These are phyloP conservation scores for Charanyca ferruginea DNA, from an alignment of 2,888 invertebrate genomes.

Conservation along the genomic window DNA sequence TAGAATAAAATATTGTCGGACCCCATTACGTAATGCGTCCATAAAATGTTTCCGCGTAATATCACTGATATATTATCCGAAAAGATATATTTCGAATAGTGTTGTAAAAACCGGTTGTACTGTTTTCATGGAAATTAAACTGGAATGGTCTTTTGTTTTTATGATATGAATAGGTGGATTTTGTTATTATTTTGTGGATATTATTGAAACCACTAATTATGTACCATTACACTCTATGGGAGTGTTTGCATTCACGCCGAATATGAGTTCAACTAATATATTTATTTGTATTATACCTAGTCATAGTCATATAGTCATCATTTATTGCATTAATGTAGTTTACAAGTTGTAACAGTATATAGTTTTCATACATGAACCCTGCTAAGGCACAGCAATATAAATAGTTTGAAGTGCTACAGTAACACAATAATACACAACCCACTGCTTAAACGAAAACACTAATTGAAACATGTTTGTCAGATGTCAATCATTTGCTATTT, in stretches of 20 bases:
- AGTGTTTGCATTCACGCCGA: background rate
- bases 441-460: too few relatives aligned
- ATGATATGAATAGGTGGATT: constrained; percentile 22
- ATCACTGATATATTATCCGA: constrained; percentile 76
- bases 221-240: background rate
- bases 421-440: too few relatives aligned
- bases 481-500: too few relatives aligned
- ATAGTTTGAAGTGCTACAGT: too few relatives aligned
- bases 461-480: too few relatives aligned
- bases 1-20: constrained; percentile 78
- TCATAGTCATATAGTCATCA: too few relatives aligned
- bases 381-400: too few relatives aligned
- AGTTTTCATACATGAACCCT: too few relatives aligned
- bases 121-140: constrained; percentile 52
- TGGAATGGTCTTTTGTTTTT: constrained; percentile 33
- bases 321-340: too few relatives aligned
- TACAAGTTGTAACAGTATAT: too few relatives aligned
- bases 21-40: constrained; percentile 82
- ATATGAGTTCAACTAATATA: too few relatives aligned
- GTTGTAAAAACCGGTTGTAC: constrained; percentile 51
- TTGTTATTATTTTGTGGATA: constrained; percentile 11
- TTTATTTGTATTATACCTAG: too few relatives aligned
- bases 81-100: constrained; percentile 71
- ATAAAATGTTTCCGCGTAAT: constrained; percentile 86
- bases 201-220: constrained; percentile 16